Evolutionary conservation across 2,113 vertebrate genomes (phyloP).

Genomic region (Eleginops maclovinus): DNA sequence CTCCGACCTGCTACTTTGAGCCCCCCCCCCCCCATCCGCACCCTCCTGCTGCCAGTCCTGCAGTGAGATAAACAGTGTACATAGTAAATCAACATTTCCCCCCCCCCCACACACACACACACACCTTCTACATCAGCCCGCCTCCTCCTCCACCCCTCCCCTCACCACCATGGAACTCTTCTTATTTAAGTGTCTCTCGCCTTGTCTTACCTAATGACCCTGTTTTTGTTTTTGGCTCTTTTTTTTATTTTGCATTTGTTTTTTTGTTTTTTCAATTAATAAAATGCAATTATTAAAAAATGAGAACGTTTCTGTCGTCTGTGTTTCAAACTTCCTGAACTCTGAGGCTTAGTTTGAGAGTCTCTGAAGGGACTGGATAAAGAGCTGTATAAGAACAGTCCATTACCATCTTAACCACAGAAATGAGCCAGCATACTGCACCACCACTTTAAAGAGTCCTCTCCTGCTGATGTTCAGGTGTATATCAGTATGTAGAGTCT

Average conservation of each 20-base stretch:
- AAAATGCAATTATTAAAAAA: conserved; percentile 86
- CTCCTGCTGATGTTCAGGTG: no score
- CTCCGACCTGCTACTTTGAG: conserved; percentile 79
- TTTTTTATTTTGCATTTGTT: conserved; percentile 59
- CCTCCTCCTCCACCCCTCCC: conserved; percentile 58
- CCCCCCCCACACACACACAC: background rate
- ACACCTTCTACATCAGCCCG: conserved; percentile 36
- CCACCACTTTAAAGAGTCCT: no score
- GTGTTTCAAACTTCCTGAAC: background rate
- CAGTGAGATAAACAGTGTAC: conserved; percentile 73
- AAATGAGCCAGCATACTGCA: no score
- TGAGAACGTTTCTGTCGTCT: conserved; percentile 11
- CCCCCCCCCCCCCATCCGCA: background rate
- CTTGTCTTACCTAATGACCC: conserved; percentile 81
- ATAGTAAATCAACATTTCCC: conserved; percentile 53
- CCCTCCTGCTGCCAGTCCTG: conserved; percentile 62
- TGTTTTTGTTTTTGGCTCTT: conserved; percentile 64
- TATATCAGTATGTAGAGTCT: no score
- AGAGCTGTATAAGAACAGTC: no score
- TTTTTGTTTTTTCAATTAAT: conserved; percentile 81
- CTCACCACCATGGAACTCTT: conserved; percentile 77
- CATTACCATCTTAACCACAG: no score
- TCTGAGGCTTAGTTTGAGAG: background rate
- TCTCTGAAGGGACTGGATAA: no score
- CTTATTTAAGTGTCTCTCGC: conserved; percentile 84